Base-by-base conservation (phyloP, 2,888 invertebrate species). In the Spodoptera exigua region DNA sequence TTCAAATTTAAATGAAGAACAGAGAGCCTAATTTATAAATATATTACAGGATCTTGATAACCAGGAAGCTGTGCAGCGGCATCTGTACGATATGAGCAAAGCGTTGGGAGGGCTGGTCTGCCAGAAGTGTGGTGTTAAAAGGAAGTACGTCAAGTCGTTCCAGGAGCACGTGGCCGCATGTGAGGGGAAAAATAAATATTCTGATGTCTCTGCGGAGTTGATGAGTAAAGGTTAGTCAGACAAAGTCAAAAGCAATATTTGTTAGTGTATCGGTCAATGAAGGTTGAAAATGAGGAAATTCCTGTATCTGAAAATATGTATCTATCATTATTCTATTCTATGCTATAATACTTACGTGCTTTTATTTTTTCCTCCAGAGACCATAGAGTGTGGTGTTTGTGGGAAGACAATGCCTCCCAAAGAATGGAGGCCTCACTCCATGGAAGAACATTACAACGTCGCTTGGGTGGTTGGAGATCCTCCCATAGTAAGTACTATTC, bases 401-500 rank as follows among this genome's bases (percentile, higher is more conserved):
- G 78, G 82, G 11, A 69, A 76, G 55, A 80, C 87, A 69, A 73
- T 95, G 65, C 65, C 74, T 3, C 89, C 84, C 48, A 76, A 59
- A 3, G 39, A 80, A 10, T 96, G 95, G 95, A 41, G 73, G 4
- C 53, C 72, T 2, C 95, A 95, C 73, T 95, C 95, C 68, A 84
- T 93, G 54, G 73, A 78, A 13, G 78, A 83, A 49, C 96, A 96
- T 80, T 95, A 95, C 62, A 94, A 95, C 70, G 86, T 95, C 62
- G 92, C 94, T 3, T 96, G 96, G 96, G 81, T 89, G 52, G 89
- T 92, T 17, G 95, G 94, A 34, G 92, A 95, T 51, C 64, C 79
- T 37, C 91, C 95, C 43, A 80, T 95, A 79, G 95, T 95, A 90
- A 92, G 87, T 66, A 7, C 9, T 17, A 1, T 35, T 16, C 7